These are phyloP conservation scores for Proctacanthus coquilletti DNA, from an alignment of 1,140 invertebrate species.

Conservation along the genomic window DNA sequence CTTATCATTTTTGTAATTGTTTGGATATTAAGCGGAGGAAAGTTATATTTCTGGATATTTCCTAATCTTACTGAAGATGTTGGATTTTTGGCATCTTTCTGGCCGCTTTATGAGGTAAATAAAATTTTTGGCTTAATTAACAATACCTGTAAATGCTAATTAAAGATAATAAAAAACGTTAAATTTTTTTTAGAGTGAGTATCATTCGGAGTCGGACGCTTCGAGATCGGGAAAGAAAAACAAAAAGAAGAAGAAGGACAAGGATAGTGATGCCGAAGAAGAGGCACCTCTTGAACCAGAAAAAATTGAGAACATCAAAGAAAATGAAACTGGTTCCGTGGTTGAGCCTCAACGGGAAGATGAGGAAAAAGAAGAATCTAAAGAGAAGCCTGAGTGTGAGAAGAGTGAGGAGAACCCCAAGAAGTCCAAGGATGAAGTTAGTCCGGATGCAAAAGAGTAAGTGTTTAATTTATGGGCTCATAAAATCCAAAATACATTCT, in stretches of 20 bases:
- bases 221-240: constrained; percentile 38
- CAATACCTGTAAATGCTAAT: constrained; percentile 4
- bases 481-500: no score
- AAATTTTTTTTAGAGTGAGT: constrained; percentile 16
- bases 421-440: neutral
- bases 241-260: constrained; percentile 66
- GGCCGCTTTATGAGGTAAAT: constrained; percentile 83
- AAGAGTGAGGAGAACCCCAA: neutral
- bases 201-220: constrained; percentile 10
- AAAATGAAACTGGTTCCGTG: constrained; percentile 27
- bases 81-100: constrained; percentile 96
- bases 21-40: constrained; percentile 77
- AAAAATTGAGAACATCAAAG: constrained; percentile 26
- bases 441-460: neutral
- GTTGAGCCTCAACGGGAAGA: no score
- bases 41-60: constrained; percentile 91
- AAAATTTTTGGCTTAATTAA: constrained; percentile 2
- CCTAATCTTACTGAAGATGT: constrained; percentile 98
- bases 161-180: neutral
- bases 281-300: constrained; percentile 25
- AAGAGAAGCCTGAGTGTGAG: no score
- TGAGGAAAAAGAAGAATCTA: no score
- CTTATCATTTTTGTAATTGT: constrained; percentile 83
- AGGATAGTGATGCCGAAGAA: constrained; percentile 55
- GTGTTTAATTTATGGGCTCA: neutral